Base-by-base conservation (phyloP, 2,888 invertebrate species). In the Tenthredo mesomela region DNA sequence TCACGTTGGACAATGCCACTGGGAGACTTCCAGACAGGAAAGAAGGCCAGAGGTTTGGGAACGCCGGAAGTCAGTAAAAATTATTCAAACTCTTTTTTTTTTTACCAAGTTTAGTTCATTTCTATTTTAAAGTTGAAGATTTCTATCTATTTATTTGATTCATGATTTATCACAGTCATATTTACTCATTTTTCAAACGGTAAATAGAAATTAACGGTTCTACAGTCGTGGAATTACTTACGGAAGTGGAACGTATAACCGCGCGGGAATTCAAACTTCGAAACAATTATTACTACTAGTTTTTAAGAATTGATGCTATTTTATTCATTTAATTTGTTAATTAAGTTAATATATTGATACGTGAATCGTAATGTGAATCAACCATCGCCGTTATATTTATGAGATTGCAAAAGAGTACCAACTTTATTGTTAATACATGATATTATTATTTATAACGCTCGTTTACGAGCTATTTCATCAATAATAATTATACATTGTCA, bases 1-100 rank as follows among this genome's bases (percentile, higher is more conserved):
- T 96, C 94, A 96, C 96, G 96, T 95, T 94, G 95, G 93, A 95
- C 95, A 93, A 96, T 95, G 96, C 96, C 96, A 96, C 96, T 95
- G 96, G 96, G 96, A 96, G 95, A 89, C 86, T 90, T 90, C 90
- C 91, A 88, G 86, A 85, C 85, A 84, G 90, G 89, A 92, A 92
- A 91, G 90, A 90, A 92, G 89, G 87, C 87, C 61, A 6, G 18
- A 4, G 25, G 21, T 40, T 15, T 80, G 21, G 10, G 10, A 21
- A 37, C 10, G 21, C 21, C 37, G 10, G 21, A 80, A 50, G 10
- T 58, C 25, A 21, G 40, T 61, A 61, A 80, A 80, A 61, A 37
- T 73, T 6, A n/a, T n/a, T 73, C 10, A 10, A 10, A 73, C 21
- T 25, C 2, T 12, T 4, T 21, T n/a, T 21, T 21, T 25, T 9